Evolutionary conservation across 64 coral and sea anemone genomes (phyloP), one percentile per base, ranked within the genome.

Genomic region (Astreopora myriophthalma): DNA sequence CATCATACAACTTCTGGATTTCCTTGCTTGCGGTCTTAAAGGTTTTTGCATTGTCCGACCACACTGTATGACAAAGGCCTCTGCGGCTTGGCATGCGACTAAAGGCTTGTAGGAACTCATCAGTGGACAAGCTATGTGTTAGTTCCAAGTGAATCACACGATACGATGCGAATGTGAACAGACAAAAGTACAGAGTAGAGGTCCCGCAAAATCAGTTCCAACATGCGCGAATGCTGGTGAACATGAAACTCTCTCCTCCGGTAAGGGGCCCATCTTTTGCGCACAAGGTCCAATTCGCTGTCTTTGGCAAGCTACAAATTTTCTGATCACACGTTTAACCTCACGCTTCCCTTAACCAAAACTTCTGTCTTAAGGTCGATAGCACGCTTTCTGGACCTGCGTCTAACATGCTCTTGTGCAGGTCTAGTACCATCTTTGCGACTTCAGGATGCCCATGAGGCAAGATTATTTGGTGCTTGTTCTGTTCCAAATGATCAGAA

Each of bases 61-160:
- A 46, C 66, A 81, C 46, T n/a, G 44, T 81, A 60, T 52, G 27
- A 26, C 77, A 81, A 48, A 81, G 46, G 52, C 77, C 77, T 75
- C 86, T 44, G 48, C 88, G 34, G 29, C 64, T 58, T 22, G 62
- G 66, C 34, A 92, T 79, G 46, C 68, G 90, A 55, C 63, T 92
- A 34, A 93, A 79, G 35, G 63, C 68, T 79, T 34, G 32, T 44
- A 78, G 62, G 57, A 86, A 92, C 38, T 73, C 57, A n/a, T 94
- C 42, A 32, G 76, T 74, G 3, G 92, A 74, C 10, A 70, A n/a
- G 33, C 84, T 70, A 30, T 52, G 35, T 51, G 72, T 72, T 29
- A 90, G 75, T 48, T 86, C 93, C 19, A 95, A 65, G 49, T 95
- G 93, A 34, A 90, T 17, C 17, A 75, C 34, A 66, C 87, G 87